Base-by-base conservation (phyloP, 2,888 invertebrate genomes). In the Caenorhabditis drosophilae region DNA sequence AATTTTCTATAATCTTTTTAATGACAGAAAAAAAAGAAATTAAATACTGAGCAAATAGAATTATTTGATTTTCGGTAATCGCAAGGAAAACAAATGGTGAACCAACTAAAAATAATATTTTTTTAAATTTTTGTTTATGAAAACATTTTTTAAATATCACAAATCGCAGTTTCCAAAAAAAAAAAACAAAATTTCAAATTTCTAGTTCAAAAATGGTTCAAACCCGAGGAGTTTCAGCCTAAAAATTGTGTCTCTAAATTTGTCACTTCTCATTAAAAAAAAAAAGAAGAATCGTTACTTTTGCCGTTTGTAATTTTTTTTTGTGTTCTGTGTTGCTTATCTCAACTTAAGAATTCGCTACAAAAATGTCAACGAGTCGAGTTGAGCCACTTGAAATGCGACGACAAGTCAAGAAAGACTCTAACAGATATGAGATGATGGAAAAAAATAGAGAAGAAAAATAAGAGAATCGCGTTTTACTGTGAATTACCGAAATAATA, bases 381-480 rank as follows among this genome's bases (percentile, higher is more conserved):
- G 36, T 38, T 53, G 34, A 41, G 44, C 27, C 40, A 22, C 11
- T 26, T 11, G 20, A 20, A 27, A 20, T 12, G 36, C 40, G 31
- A 31, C 6, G 31, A 31, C 12, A 12, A 31, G 31, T 4, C 16
- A n/a, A 36, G n/a, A n/a, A n/a, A 36, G 7, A 15, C 15, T 36
- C 15, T 9, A 7, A n/a, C 4, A 36, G n/a, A n/a, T 4, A 36
- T 9, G n/a, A n/a, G 4, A n/a, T 12, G 7, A 4, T 36, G 7
- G 16, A n/a, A n/a, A 4, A n/a, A 4, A 36, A n/a, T n/a, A n/a
- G n/a, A n/a, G n/a, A n/a, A n/a, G n/a, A n/a, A n/a, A n/a, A n/a
- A n/a, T n/a, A n/a, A n/a, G n/a, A n/a, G n/a, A n/a, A n/a, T n/a
- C n/a, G n/a, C n/a, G n/a, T n/a, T n/a, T n/a, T 36, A 36, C 36